Base-by-base conservation (phyloP, 2,797 vertebrate species). In the Chanos chanos region DNA sequence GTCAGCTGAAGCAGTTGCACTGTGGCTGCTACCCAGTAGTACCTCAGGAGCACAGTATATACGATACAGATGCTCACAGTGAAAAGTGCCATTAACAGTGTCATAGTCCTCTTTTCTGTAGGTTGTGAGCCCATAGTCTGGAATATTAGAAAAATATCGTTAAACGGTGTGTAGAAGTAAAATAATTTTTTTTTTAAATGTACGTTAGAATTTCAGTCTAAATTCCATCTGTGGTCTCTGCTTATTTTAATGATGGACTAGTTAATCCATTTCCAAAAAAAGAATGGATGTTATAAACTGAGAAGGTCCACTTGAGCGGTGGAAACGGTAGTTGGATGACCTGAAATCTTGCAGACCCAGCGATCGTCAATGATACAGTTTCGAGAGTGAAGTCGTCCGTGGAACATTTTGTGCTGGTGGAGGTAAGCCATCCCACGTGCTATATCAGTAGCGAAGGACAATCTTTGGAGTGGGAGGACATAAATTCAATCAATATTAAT, bases 261-360 rank as follows among this genome's bases (percentile, higher is more conserved):
- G n/a, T n/a, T n/a, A n/a, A n/a, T n/a, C n/a, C n/a, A n/a, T n/a
- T n/a, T n/a, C n/a, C n/a, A n/a, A n/a, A n/a, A n/a, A n/a, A n/a
- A n/a, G n/a, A n/a, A n/a, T n/a, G n/a, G n/a, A n/a, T n/a, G n/a
- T n/a, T n/a, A n/a, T n/a, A n/a, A n/a, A n/a, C n/a, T n/a, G n/a
- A n/a, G n/a, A n/a, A n/a, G n/a, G n/a, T n/a, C n/a, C n/a, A n/a
- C n/a, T n/a, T n/a, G n/a, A n/a, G n/a, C n/a, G n/a, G n/a, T n/a
- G n/a, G n/a, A n/a, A n/a, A n/a, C n/a, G n/a, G n/a, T n/a, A n/a
- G n/a, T n/a, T 6, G 5, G 16, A 13, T 45, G 39, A 90, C 89
- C 87, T 86, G 87, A 86, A 59, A 90, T 87, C 77, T 90, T 92
- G 77, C 89, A 92, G 45, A 88, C 87, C 86, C 89, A 91, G 60